Conservation (phyloP, 2,113 vertebrate species). For the Aleadryas rufinucha region DNA sequence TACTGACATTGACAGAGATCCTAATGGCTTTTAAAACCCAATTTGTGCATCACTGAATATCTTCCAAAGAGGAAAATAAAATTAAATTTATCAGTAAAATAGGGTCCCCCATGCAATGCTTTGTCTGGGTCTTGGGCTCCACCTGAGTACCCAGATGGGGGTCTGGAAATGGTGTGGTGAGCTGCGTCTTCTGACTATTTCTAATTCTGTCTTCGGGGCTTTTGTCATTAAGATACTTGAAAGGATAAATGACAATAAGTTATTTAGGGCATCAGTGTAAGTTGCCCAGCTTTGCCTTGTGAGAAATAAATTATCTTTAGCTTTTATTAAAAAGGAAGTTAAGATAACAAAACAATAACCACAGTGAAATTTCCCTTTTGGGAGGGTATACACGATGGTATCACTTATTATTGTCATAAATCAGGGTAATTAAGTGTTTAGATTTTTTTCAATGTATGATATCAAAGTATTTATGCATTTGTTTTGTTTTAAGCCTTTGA, state of each 20-base stretch:
- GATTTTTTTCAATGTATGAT: neutral
- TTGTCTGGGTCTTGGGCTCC: neutral
- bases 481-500: neutral
- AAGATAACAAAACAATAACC: slow-evolving; percentile 11
- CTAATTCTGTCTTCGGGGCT: neutral
- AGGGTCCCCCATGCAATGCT: neutral
- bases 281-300: neutral
- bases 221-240: slow-evolving; percentile 6
- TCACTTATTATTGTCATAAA: neutral
- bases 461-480: neutral
- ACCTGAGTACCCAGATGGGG: neutral
- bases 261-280: neutral
- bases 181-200: neutral
- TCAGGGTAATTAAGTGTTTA: neutral
- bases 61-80: slow-evolving; percentile 63
- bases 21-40: slow-evolving; percentile 70
- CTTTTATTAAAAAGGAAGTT: slow-evolving; percentile 3
- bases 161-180: neutral
- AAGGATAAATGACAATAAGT: neutral
- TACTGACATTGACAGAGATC: slow-evolving; percentile 70
- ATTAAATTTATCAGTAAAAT: slow-evolving; percentile 58
- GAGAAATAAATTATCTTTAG: neutral
- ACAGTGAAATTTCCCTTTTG: neutral
- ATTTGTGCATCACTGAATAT: slow-evolving; percentile 67
- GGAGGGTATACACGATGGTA: neutral